Percentiles rank a stretch among this genome's conserved stretches.
These are phyloP conservation scores for Lamprotornis superbus DNA, from an alignment of 2,113 vertebrate species.

Conservation along the genomic window DNA sequence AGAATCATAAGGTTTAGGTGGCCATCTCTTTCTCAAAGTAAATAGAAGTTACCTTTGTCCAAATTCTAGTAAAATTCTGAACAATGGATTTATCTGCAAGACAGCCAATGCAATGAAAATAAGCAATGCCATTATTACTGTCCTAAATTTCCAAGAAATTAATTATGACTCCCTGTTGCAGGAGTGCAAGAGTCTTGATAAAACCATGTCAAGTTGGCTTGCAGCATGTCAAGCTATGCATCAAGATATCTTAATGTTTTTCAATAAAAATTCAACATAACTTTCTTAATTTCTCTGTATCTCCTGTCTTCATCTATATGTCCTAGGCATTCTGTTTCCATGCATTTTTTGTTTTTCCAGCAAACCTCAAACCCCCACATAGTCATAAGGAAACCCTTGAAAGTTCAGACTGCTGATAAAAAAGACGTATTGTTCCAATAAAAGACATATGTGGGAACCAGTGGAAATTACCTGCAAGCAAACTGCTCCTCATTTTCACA, in stretches of 20 bases:
- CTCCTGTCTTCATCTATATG: background rate
- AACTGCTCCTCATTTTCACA: slow-evolving; percentile 49
- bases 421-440: background rate
- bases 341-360: background rate
- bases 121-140: background rate
- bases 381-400: background rate
- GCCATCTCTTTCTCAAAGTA: background rate
- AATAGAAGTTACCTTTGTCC: background rate
- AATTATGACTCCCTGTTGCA: background rate
- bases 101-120: background rate
- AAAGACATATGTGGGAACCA: background rate
- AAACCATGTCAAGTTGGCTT: background rate
- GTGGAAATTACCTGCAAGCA: slow-evolving; percentile 45
- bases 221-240: background rate
- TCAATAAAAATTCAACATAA: background rate
- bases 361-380: background rate
- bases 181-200: background rate
- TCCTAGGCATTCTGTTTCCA: background rate
- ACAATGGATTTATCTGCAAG: background rate
- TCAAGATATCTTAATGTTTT: background rate
- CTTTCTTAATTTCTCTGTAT: background rate
- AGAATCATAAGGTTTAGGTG: background rate
- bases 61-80: background rate
- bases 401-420: background rate
- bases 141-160: background rate